These are phyloP conservation scores for Ceratothoa steindachneri DNA, from an alignment of 2,888 invertebrate genomes.

Conservation along the genomic window DNA sequence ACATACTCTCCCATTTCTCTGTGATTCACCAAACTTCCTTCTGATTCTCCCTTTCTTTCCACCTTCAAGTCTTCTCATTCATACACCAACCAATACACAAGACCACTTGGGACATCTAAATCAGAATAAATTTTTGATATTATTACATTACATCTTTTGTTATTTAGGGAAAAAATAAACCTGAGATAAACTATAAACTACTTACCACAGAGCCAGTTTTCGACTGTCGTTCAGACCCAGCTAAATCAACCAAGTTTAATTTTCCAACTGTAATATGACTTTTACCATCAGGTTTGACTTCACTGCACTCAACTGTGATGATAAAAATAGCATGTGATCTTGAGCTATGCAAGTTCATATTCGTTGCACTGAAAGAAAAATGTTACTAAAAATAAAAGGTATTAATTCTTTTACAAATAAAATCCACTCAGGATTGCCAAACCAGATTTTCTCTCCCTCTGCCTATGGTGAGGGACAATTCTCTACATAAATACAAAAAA, in stretches of 20 bases:
- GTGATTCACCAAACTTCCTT: no score
- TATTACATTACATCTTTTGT: no score
- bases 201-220: constrained; percentile 84
- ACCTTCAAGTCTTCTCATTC: no score
- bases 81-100: no score
- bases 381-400: no score
- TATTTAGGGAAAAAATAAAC: no score
- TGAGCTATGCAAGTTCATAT: constrained; percentile 98
- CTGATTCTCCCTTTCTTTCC: no score
- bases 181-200: constrained; percentile 17
- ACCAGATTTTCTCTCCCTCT: no score
- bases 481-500: no score
- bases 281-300: constrained; percentile 62
- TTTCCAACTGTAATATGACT: constrained; percentile 76
- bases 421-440: background rate
- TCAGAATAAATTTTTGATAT: no score
- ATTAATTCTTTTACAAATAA: background rate
- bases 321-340: constrained; percentile 97
- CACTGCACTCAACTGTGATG: constrained; percentile 92
- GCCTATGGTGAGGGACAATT: background rate
- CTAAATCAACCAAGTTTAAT: constrained; percentile 93
- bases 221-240: constrained; percentile 94
- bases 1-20: no score
- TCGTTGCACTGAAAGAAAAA: constrained; percentile 65
- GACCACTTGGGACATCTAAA: no score